phyloP scores from a whole-genome alignment of 2,113 vertebrate genomes.

The Perognathus longimembris region DNA sequence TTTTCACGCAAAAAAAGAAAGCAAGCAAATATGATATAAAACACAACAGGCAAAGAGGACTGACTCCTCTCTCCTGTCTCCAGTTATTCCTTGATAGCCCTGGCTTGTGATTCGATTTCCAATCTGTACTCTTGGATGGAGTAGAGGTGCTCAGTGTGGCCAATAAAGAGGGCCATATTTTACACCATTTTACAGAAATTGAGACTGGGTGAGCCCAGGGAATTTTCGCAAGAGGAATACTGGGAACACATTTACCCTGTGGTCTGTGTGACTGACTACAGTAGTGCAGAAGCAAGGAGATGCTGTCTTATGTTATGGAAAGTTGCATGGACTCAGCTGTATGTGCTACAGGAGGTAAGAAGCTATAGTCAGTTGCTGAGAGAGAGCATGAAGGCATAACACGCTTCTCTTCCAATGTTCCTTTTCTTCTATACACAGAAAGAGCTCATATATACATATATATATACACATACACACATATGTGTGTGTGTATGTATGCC shows the following conservation, averaged over 20 bases:
- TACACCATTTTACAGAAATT: neutral
- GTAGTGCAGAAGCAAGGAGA: neutral
- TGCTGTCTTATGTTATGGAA: accelerated
- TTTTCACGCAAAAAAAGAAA: neutral
- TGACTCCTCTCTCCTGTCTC: neutral
- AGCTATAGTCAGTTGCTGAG: too few species aligned
- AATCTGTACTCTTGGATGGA: neutral
- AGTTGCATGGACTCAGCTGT: accelerated
- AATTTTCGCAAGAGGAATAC: neutral
- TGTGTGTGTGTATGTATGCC: too few species aligned
- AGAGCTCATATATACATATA: neutral
- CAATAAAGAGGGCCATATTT: neutral
- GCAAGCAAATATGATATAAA: conserved; percentile 1
- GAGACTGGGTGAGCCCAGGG: neutral
- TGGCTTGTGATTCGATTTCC: neutral
- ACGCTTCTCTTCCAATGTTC: neutral
- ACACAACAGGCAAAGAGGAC: neutral
- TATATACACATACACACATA: too few species aligned
- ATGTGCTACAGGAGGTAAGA: neutral
- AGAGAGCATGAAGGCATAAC: neutral
- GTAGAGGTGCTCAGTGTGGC: accelerated
- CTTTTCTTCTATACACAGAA: neutral
- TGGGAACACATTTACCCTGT: accelerated
- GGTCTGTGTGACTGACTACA: too few species aligned
- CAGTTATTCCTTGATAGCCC: accelerated